Conservation (phyloP, 35 echinoderm and acorn worm genomes). For the Apostichopus parvimensis region DNA sequence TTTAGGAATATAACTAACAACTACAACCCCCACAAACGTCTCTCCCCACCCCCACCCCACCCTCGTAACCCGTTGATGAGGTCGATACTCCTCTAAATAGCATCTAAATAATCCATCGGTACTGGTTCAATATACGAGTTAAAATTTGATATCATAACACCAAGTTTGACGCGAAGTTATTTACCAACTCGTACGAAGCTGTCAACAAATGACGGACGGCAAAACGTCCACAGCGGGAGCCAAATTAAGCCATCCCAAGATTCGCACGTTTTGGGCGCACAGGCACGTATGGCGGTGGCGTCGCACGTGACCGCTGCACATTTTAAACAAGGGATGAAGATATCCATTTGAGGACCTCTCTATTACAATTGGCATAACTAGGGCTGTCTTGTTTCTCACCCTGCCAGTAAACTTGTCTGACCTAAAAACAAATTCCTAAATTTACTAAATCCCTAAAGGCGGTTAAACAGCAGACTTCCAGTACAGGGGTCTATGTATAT, state of each 20-base stretch:
- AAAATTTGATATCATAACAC: too few species aligned
- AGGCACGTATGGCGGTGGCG: conserved; percentile 40
- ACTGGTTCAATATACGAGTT: too few species aligned
- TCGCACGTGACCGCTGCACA: conserved; percentile 15
- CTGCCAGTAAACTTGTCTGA: conserved; percentile 1
- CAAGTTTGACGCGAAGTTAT: neutral
- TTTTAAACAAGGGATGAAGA: neutral
- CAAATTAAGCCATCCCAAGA: neutral
- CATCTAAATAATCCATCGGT: too few species aligned
- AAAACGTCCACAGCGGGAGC: conserved; percentile 22
- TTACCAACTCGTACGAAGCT: neutral
- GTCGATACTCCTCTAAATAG: too few species aligned
- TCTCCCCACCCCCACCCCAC: too few species aligned
- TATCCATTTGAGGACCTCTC: neutral
- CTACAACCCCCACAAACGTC: too few species aligned
- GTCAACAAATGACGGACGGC: neutral
- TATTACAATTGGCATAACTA: neutral
- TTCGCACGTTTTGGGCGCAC: conserved; percentile 1
- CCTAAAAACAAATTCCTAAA: neutral
- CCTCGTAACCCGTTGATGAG: too few species aligned
- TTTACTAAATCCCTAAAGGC: too few species aligned
- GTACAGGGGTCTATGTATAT: too few species aligned
- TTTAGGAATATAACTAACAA: too few species aligned
- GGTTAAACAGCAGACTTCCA: too few species aligned
- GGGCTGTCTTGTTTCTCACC: neutral